Percentiles rank a stretch among this genome's conserved stretches.
Evolutionary conservation across 2,888 invertebrate species (phyloP).

Genomic region (Platycheirus albimanus): DNA sequence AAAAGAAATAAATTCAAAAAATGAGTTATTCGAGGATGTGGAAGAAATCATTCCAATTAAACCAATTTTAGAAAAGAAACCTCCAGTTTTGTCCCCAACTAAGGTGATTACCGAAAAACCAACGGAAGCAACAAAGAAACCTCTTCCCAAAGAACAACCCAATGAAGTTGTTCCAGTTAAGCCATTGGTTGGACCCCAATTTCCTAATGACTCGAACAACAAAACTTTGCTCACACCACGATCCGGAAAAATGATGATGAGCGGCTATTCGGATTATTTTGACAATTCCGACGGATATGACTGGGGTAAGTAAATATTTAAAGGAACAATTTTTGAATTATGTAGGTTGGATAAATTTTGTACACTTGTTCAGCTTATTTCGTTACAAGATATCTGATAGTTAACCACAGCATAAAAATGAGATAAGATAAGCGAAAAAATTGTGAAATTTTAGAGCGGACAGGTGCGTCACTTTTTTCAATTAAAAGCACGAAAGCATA

Average conservation of each 20-base stretch:
- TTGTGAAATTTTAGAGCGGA: conserved; percentile 57
- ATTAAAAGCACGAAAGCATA: not conserved
- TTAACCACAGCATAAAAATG: conserved; percentile 17
- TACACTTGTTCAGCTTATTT: conserved; percentile 6
- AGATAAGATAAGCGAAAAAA: conserved; percentile 59
- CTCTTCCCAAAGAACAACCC: conserved; percentile 14
- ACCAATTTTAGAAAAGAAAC: conserved; percentile 11
- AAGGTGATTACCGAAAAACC: conserved; percentile 21
- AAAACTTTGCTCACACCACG: not conserved
- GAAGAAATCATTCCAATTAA: conserved; percentile 28
- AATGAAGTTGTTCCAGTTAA: not conserved
- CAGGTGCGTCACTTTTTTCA: conserved; percentile 55
- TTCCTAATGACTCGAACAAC: conserved; percentile 18
- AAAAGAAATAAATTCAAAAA: conserved; percentile 53
- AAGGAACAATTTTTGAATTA: conserved; percentile 23
- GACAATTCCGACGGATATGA: conserved; percentile 62
- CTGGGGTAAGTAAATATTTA: conserved; percentile 68
- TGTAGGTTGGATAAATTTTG: conserved; percentile 18
- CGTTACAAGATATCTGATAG: conserved; percentile 40
- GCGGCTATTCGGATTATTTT: conserved; percentile 19
- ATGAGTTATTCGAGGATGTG: conserved; percentile 64
- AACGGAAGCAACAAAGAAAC: conserved; percentile 25
- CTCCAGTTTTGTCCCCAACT: conserved; percentile 4
- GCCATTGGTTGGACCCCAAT: not conserved
- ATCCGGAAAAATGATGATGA: conserved; percentile 56